phyloP scores from a whole-genome alignment of 92 coral and sea anemone genomes.

The Porites rus region DNA sequence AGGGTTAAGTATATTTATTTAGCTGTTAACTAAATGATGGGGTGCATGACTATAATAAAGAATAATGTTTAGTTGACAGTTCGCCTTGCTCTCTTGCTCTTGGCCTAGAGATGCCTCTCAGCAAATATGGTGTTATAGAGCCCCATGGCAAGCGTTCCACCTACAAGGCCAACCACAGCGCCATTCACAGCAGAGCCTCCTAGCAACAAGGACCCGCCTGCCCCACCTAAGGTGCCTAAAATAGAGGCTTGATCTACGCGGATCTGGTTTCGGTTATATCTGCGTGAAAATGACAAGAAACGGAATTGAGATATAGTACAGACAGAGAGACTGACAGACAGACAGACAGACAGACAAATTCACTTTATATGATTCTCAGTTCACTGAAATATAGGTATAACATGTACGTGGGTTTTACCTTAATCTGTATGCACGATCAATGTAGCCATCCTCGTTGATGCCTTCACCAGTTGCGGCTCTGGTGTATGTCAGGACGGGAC shows the following conservation, averaged over 20 bases:
- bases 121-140: constrained; percentile 59
- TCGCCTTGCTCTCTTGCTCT: neutral
- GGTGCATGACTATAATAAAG: no score
- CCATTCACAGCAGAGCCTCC: constrained; percentile 73
- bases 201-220: constrained; percentile 61
- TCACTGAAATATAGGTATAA: neutral
- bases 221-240: constrained; percentile 71
- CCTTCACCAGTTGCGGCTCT: constrained; percentile 55
- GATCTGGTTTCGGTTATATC: constrained; percentile 78
- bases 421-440: constrained; percentile 76
- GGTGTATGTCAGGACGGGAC: constrained; percentile 68
- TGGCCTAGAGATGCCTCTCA: constrained; percentile 46
- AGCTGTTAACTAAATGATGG: no score
- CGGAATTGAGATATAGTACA: neutral
- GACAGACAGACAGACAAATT: no score
- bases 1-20: no score
- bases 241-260: constrained; percentile 71
- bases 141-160: constrained; percentile 72
- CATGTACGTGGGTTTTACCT: constrained; percentile 10
- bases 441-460: constrained; percentile 71
- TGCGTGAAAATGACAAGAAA: neutral
- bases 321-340: no score
- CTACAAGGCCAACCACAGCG: constrained; percentile 76
- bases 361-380: no score
- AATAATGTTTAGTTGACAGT: neutral